These are phyloP conservation scores for Poecilia velifera DNA, from an alignment of 2,797 vertebrate species.

Conservation along the genomic window DNA sequence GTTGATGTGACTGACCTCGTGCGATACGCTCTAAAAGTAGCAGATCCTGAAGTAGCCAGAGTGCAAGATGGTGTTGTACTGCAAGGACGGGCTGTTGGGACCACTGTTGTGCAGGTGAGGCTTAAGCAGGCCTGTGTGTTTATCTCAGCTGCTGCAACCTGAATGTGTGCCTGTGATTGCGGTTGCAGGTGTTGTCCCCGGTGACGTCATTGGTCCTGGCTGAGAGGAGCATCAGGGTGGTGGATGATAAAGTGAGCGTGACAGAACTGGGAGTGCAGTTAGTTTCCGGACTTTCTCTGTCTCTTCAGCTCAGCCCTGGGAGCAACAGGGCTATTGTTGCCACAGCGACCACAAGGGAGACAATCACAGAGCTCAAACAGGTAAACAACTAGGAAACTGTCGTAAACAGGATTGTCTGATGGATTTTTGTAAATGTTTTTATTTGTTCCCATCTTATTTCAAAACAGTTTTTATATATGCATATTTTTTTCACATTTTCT, in stretches of 20 bases:
- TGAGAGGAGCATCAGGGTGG: conserved; percentile 86
- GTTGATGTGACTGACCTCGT: conserved; percentile 91
- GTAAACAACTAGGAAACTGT: conserved; percentile 67
- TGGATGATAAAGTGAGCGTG: conserved; percentile 92
- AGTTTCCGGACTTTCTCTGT: conserved; percentile 88
- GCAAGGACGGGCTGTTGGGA: conserved; percentile 88
- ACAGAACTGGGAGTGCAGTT: conserved; percentile 90
- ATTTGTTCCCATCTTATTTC: conserved; percentile 21
- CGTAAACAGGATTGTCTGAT: conserved; percentile 20
- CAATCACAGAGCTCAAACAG: conserved; percentile 87
- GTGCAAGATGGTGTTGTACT: conserved; percentile 84
- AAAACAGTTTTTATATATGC: not conserved
- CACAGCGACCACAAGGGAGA: conserved; percentile 85
- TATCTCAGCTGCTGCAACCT: not conserved
- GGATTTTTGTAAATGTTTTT: not conserved
- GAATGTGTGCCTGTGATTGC: not conserved
- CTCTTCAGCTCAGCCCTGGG: conserved; percentile 87
- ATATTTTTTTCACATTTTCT: not conserved
- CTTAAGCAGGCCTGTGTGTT: not conserved
- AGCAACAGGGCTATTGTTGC: conserved; percentile 89
- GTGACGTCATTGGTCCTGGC: conserved; percentile 87
- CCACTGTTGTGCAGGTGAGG: conserved; percentile 89
- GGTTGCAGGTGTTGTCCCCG: conserved; percentile 87
- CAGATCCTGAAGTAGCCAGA: conserved; percentile 83
- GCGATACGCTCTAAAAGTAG: conserved; percentile 85